Evolutionary conservation across 1,140 invertebrate genomes (phyloP), one percentile per base, ranked within the genome.

Genomic region (Nephila pilipes): DNA sequence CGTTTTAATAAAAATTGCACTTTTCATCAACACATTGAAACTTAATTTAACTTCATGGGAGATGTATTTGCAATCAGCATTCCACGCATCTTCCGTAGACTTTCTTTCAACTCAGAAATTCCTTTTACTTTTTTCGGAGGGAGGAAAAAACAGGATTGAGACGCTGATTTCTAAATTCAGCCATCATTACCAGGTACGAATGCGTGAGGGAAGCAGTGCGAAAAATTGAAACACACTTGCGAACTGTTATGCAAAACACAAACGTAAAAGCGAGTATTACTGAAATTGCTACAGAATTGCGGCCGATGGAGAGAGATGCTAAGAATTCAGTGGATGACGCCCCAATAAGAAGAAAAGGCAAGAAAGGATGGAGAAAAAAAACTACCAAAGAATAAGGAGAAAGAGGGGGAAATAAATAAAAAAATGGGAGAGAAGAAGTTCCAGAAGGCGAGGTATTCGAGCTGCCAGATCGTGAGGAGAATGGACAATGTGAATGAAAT

Each of bases 241-340:
- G 32, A 91, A 91, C 75, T 65, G 55, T 91, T 91, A 91, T 91
- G 90, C 75, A 91, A 91, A 91, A 91, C 90, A 85, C 57, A 85
- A 69, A 91, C 58, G 90, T 91, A 91, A 91, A 90, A 91, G 58
- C 80, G 90, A 36, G 80, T 91, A 91, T 91, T 91, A 91, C 90
- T 57, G 60, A 91, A 91, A 91, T 91, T 91, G 90, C 89, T 81
- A 69, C 79, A 91, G 90, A 91, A 91, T 85, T 91, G 90, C 32
- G 60, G 80, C 75, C 29, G 87, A 57, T 75, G 54, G 69, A 58
- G 46, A 79, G 54, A 29, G 90, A 91, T 85, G 90, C 90, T 91
- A 91, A 91, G 90, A 91, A 91, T 85, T 91, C 90, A 91, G 90
- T 85, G 36, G 90, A 91, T 91, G 90, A 91, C 90, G 90, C 90